Conservation (phyloP, 2,888 invertebrate species). For the Leptura quadrifasciata region DNA sequence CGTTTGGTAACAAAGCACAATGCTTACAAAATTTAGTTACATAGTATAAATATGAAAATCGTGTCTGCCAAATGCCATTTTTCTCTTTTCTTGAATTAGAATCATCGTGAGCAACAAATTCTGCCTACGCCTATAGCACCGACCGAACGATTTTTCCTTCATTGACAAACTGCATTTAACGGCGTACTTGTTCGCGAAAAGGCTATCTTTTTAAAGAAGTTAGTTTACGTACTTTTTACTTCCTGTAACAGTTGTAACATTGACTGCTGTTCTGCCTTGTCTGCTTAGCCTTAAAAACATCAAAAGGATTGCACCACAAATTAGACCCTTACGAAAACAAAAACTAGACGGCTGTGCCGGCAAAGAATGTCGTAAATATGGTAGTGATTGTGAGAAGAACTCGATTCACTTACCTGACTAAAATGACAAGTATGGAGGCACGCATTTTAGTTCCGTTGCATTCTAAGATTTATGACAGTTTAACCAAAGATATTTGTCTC, state of each 20-base stretch:
- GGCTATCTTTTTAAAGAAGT: neutral
- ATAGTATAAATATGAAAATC: too few relatives aligned
- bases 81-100: neutral
- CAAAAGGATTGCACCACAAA: constrained; percentile 20
- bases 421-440: constrained; percentile 26
- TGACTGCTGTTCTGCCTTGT: neutral
- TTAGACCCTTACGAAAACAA: constrained; percentile 23
- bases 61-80: too few relatives aligned
- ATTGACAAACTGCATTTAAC: neutral
- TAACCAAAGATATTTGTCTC: neutral
- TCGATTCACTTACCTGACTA: constrained; percentile 36
- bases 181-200: neutral
- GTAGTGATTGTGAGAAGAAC: constrained; percentile 30
- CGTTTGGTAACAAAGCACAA: too few relatives aligned
- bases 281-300: neutral
- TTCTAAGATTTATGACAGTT: constrained; percentile 18
- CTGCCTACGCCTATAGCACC: neutral
- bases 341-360: constrained; percentile 22
- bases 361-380: constrained; percentile 34
- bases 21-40: too few relatives aligned
- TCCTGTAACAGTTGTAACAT: constrained; percentile 29
- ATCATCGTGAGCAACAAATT: neutral
- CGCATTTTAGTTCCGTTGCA: constrained; percentile 26
- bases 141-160: neutral
- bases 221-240: constrained; percentile 11